Evolutionary conservation across 1,140 invertebrate species (phyloP).

Genomic region (Centruroides vittatus): DNA sequence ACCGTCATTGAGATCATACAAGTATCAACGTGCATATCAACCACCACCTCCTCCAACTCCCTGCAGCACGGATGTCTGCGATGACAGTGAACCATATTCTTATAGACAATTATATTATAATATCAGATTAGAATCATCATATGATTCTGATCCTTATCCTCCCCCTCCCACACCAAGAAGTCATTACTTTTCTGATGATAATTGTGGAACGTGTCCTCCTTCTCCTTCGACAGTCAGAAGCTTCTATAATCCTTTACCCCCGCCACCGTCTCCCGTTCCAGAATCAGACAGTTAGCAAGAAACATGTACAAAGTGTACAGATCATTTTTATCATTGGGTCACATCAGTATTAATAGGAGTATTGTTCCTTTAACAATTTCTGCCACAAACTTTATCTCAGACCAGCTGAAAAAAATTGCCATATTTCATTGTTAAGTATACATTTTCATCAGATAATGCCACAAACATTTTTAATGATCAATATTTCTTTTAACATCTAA

Average conservation of each 20-base stretch:
- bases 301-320: background rate
- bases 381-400: too few species aligned
- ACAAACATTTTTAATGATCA: too few species aligned
- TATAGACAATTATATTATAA: slow-evolving; percentile 8
- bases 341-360: too few species aligned
- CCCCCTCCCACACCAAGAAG: slow-evolving; percentile 66
- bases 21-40: slow-evolving; percentile 57
- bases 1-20: slow-evolving; percentile 31
- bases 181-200: slow-evolving; percentile 47
- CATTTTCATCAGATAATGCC: too few species aligned
- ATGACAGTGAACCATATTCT: slow-evolving; percentile 42
- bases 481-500: too few species aligned
- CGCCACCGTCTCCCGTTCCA: slow-evolving; percentile 44
- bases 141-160: slow-evolving; percentile 50
- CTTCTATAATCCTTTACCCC: slow-evolving; percentile 55
- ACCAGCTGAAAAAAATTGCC: too few species aligned
- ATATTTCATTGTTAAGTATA: too few species aligned
- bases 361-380: too few species aligned
- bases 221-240: slow-evolving; percentile 51
- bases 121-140: slow-evolving; percentile 34
- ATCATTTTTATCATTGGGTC: too few species aligned
- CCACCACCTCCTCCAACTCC: slow-evolving; percentile 77
- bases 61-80: slow-evolving; percentile 83
- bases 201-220: slow-evolving; percentile 50
- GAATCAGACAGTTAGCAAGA: background rate